Conservation (phyloP, 2,888 invertebrate species). For the Drosophila setosimentum region DNA sequence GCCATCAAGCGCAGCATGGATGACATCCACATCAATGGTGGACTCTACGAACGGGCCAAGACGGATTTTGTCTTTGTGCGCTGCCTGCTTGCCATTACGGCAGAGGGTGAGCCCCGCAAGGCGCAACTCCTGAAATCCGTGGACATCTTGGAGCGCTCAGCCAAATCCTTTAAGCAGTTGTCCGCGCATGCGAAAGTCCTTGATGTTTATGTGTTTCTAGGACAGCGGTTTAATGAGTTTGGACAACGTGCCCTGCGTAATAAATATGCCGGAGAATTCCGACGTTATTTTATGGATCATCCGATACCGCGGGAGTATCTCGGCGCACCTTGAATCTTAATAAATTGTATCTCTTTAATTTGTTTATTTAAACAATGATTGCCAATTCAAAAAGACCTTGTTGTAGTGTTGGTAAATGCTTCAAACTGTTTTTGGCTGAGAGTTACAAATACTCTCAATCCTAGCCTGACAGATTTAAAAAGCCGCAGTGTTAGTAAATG, state of each 20-base stretch:
- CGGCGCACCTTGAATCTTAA: slow-evolving; percentile 74
- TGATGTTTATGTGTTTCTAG: slow-evolving; percentile 86
- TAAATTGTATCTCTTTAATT: slow-evolving; percentile 64
- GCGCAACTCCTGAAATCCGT: slow-evolving; percentile 71
- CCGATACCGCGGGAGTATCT: slow-evolving; percentile 85
- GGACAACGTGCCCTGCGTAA: slow-evolving; percentile 91
- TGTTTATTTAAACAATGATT: slow-evolving; percentile 58
- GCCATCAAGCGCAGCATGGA: slow-evolving; percentile 90
- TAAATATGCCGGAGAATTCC: slow-evolving; percentile 92
- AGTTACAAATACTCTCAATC: too few species aligned
- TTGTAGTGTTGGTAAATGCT: slow-evolving; percentile 59
- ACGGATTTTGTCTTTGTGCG: slow-evolving; percentile 91
- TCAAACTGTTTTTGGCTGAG: slow-evolving; percentile 4
- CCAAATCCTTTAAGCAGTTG: slow-evolving; percentile 89
- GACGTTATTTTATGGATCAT: slow-evolving; percentile 91
- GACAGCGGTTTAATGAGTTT: slow-evolving; percentile 91
- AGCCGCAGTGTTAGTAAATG: background rate
- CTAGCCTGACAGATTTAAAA: too few species aligned
- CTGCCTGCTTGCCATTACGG: slow-evolving; percentile 90
- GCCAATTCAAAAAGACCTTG: background rate
- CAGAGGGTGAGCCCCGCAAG: slow-evolving; percentile 56
- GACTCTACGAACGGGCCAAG: slow-evolving; percentile 92
- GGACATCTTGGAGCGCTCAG: slow-evolving; percentile 88
- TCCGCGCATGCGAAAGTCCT: slow-evolving; percentile 92
- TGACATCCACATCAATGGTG: slow-evolving; percentile 92